Evolutionary conservation across 1,140 invertebrate species (phyloP).

Genomic region (Anadara kagoshimensis): DNA sequence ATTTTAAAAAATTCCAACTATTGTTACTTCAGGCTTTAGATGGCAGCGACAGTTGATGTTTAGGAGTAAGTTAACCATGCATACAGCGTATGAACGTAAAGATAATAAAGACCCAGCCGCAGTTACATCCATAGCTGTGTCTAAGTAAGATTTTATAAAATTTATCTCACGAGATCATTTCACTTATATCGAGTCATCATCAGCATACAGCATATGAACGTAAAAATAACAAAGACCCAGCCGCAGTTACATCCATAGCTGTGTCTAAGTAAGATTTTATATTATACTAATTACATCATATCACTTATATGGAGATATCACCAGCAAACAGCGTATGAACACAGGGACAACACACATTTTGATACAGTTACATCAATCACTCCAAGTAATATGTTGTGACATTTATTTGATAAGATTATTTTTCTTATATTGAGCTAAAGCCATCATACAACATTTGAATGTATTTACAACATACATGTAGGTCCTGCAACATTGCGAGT

Average conservation of each 20-base stretch:
- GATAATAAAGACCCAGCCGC: conserved; percentile 98
- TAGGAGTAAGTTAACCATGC: conserved; percentile 98
- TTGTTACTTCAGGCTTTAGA: conserved; percentile 80
- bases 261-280: conserved; percentile 32
- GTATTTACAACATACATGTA: neutral
- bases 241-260: conserved; percentile 94
- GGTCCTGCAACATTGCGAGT: too few relatives aligned
- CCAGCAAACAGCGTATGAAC: neutral
- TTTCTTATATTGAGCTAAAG: too few relatives aligned
- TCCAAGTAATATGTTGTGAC: too few relatives aligned
- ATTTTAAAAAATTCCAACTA: neutral
- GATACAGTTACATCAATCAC: too few relatives aligned
- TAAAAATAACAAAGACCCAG: conserved; percentile 96
- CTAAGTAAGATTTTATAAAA: conserved; percentile 28
- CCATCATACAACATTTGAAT: neutral
- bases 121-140: conserved; percentile 88
- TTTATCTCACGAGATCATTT: neutral
- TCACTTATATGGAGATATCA: too few relatives aligned
- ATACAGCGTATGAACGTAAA: conserved; percentile 97
- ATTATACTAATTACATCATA: too few relatives aligned
- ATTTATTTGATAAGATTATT: too few relatives aligned
- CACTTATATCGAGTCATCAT: too few relatives aligned
- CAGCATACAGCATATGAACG: conserved; percentile 97
- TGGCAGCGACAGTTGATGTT: conserved; percentile 96
- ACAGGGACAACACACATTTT: too few relatives aligned